Evolutionary conservation across 2,888 invertebrate genomes (phyloP).

Genomic region (Anoplius nigerrimus): DNA sequence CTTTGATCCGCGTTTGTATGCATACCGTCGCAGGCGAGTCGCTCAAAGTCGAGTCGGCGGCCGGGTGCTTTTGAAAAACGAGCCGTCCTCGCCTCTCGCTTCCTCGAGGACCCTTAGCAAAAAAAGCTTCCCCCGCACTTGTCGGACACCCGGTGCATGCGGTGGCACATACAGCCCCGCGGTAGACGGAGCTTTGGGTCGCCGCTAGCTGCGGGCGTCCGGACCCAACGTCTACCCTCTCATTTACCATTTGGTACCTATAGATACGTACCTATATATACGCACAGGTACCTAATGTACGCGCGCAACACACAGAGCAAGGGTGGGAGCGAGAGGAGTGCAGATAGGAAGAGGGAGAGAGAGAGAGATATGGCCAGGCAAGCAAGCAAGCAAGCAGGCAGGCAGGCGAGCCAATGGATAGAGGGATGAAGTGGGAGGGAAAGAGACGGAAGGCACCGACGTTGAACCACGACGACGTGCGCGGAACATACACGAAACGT

Average conservation of each 20-base stretch:
- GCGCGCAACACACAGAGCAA: slow-evolving; percentile 37
- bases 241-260: slow-evolving; percentile 75
- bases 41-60: no score
- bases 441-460: neutral
- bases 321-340: slow-evolving; percentile 18
- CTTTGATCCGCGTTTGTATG: no score
- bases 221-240: slow-evolving; percentile 73
- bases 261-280: slow-evolving; percentile 71
- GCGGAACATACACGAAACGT: neutral
- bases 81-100: neutral
- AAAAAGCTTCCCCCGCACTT: slow-evolving; percentile 34
- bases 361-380: slow-evolving; percentile 3
- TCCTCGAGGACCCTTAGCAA: neutral
- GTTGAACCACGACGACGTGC: slow-evolving; percentile 6
- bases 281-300: slow-evolving; percentile 57
- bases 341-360: slow-evolving; percentile 21
- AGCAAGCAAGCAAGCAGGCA: neutral
- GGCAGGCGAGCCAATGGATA: neutral
- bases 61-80: neutral
- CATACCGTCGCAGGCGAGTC: no score
- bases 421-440: neutral
- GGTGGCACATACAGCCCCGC: slow-evolving; percentile 70
- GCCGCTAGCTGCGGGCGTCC: slow-evolving; percentile 74
- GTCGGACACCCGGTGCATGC: slow-evolving; percentile 66
- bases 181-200: slow-evolving; percentile 75